phyloP scores from a whole-genome alignment of 2,888 invertebrate genomes.

The Harpalus rufipes region DNA sequence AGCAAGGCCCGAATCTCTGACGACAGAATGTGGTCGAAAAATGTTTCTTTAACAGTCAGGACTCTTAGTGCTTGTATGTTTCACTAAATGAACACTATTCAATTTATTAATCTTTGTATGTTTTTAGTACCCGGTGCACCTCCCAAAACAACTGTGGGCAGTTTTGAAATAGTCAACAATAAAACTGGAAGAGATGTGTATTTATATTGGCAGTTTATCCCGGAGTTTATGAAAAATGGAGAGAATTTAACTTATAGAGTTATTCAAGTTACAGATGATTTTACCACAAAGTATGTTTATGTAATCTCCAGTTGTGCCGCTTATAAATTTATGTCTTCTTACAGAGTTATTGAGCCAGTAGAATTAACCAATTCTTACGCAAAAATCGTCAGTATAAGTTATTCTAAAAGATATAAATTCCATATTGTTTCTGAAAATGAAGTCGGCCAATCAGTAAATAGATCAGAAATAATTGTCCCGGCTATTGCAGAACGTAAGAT shows the following conservation, averaged over 20 bases:
- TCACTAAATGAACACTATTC: background rate
- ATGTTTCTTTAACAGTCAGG: slow-evolving; percentile 80
- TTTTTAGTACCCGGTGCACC: slow-evolving; percentile 82
- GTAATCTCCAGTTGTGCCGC: background rate
- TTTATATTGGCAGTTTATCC: slow-evolving; percentile 89
- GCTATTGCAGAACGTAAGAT: slow-evolving; percentile 78
- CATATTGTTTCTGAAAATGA: slow-evolving; percentile 82
- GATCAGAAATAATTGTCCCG: slow-evolving; percentile 82
- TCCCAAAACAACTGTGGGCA: slow-evolving; percentile 85
- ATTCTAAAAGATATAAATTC: slow-evolving; percentile 77
- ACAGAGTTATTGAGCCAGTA: slow-evolving; percentile 76
- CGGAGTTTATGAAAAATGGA: slow-evolving; percentile 85
- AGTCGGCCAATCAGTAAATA: slow-evolving; percentile 80
- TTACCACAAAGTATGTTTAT: slow-evolving; percentile 65
- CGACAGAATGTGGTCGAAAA: slow-evolving; percentile 85
- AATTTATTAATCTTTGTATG: background rate
- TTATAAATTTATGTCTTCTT: background rate
- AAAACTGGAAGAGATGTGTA: slow-evolving; percentile 80
- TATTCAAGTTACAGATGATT: slow-evolving; percentile 74
- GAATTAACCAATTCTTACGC: slow-evolving; percentile 82
- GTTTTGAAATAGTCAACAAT: slow-evolving; percentile 81
- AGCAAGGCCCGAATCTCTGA: slow-evolving; percentile 77
- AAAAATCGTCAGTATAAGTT: slow-evolving; percentile 78
- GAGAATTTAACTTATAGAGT: slow-evolving; percentile 86
- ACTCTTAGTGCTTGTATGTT: slow-evolving; percentile 78